Base-by-base conservation (phyloP, 2,113 vertebrate species). In the Zosterops pallidus region DNA sequence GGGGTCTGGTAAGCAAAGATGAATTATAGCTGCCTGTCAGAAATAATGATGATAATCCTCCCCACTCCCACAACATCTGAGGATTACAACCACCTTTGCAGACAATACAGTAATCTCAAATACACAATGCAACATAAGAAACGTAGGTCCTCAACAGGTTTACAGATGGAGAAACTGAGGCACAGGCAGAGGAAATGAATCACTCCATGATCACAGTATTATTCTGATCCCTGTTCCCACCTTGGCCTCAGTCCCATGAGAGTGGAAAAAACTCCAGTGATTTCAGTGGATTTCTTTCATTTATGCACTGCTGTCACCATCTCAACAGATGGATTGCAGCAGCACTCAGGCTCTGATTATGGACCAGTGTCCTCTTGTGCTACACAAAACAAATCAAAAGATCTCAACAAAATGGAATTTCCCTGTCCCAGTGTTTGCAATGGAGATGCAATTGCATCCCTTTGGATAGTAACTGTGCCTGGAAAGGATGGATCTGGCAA, bases 1-100 rank as follows among this genome's bases (percentile, higher is more conserved):
- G 88, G 80, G 88, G 88, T 93, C 96, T 95, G 77, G 86, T 90
- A 93, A 95, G 86, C n/a, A 94, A 89, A 92, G 88, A 78, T 84
- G 77, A 95, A 93, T 92, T 96, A 86, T 31, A 95, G 72, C 80
- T 96, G 86, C 92, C 90, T 96, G 74, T 95, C 92, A 94, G 69
- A 94, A 95, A 95, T 94, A 89, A 95, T 79, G 93, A 90, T 78
- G 88, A 77, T 94, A 96, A 97, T 94, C 93, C 68, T 93, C 88
- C 81, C 75, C 64, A 75, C 28, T 96, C 83, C 82, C 39, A 71
- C 47, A 55, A 44, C 55, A 86, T 69, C 76, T 84, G 69, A 19
- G 57, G 76, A 83, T 90, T 89, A 79, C 62, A 94, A 21, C 57
- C 41, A 86, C 80, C 56, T 93, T 69, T 65, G 60, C 76, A 95